These are phyloP conservation scores for Rhagium mordax DNA, from an alignment of 2,888 invertebrate species.

Conservation along the genomic window DNA sequence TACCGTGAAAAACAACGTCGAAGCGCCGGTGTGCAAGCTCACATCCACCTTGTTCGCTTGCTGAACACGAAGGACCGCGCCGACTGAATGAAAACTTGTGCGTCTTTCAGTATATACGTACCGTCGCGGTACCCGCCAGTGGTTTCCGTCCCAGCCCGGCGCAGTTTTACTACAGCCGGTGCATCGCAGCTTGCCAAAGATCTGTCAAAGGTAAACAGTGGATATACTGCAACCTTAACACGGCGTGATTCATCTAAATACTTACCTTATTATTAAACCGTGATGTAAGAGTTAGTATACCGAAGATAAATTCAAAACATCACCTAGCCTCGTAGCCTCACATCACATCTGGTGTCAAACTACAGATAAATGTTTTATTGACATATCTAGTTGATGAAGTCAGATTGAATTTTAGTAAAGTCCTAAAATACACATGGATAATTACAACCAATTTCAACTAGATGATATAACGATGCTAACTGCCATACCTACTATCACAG, in stretches of 20 bases:
- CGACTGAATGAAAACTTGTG: conserved; percentile 47
- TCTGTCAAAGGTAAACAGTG: conserved; percentile 15
- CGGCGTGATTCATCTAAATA: conserved; percentile 3
- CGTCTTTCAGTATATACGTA: conserved; percentile 42
- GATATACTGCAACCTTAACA: neutral
- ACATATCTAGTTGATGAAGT: no score
- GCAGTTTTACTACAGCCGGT: conserved; percentile 19
- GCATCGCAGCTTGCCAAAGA: conserved; percentile 19
- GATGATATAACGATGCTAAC: no score
- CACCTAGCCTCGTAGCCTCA: neutral
- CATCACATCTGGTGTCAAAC: neutral
- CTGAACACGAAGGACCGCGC: conserved; percentile 49
- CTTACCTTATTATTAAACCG: neutral
- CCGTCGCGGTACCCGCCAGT: conserved; percentile 37
- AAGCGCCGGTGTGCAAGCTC: conserved; percentile 15
- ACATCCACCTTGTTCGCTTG: conserved; percentile 23
- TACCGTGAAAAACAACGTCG: conserved; percentile 28
- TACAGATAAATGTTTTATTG: neutral
- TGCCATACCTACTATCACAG: no score
- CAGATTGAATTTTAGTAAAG: no score
- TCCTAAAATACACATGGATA: no score
- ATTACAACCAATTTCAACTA: no score
- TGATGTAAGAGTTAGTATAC: conserved; percentile 2
- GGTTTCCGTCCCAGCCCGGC: conserved; percentile 34
- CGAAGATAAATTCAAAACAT: neutral